Evolutionary conservation across 2,113 vertebrate species (phyloP).

Genomic region (Morone saxatilis): DNA sequence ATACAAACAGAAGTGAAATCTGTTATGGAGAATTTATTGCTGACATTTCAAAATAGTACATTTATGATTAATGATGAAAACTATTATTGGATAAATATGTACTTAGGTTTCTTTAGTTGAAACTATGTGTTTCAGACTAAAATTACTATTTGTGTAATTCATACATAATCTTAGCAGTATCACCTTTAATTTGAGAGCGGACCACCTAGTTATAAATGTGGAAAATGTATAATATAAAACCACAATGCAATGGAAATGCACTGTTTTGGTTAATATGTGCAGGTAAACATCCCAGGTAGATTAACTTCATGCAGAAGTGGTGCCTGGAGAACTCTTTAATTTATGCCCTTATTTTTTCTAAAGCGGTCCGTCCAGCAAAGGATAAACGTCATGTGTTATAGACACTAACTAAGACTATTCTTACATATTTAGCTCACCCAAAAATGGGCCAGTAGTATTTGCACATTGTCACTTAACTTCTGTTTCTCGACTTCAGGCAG

Average conservation of each 20-base stretch:
- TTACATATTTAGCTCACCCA: too few species aligned
- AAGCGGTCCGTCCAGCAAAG: too few species aligned
- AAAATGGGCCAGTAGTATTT: too few species aligned
- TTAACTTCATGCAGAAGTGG: background rate
- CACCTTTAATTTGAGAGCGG: background rate
- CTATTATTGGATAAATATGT: conserved; percentile 8
- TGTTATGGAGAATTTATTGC: background rate
- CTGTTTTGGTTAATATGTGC: background rate
- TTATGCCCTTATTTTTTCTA: too few species aligned
- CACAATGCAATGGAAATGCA: background rate
- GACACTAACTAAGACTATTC: too few species aligned
- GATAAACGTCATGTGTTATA: too few species aligned
- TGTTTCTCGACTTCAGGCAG: too few species aligned
- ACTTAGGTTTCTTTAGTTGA: background rate
- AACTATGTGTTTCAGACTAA: background rate
- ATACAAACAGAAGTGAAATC: conserved; percentile 39
- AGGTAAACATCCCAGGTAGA: background rate
- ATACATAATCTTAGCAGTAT: background rate
- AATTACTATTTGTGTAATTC: background rate
- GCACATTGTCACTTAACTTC: too few species aligned
- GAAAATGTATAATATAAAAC: background rate
- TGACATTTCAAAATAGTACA: conserved; percentile 24
- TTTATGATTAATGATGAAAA: conserved; percentile 25
- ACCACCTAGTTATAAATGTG: background rate
- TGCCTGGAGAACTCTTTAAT: too few species aligned